These are phyloP conservation scores for Holotrichia oblita DNA, from an alignment of 1,140 invertebrate species.

Conservation along the genomic window DNA sequence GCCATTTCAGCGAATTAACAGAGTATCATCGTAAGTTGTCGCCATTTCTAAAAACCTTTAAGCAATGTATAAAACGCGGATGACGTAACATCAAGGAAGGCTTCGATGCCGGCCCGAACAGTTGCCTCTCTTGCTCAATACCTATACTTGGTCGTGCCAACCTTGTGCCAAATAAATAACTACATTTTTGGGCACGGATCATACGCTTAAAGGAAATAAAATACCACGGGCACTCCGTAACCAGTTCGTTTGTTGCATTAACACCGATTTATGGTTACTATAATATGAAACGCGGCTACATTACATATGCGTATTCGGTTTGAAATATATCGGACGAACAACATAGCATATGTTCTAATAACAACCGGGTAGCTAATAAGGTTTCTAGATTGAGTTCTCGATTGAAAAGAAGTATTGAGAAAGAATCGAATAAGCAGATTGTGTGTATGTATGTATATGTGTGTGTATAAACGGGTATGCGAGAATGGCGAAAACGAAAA, in stretches of 20 bases:
- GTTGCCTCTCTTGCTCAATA: constrained; percentile 22
- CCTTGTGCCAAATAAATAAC: constrained; percentile 36
- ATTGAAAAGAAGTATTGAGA: not conserved
- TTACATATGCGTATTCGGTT: not conserved
- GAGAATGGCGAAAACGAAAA: constrained; percentile 21
- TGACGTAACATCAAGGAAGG: constrained; percentile 36
- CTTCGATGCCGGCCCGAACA: constrained; percentile 31
- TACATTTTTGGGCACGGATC: constrained; percentile 34
- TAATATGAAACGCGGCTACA: not conserved
- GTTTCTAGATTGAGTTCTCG: constrained; percentile 21
- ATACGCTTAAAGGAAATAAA: constrained; percentile 37
- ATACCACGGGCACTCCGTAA: constrained; percentile 14
- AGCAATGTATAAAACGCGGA: constrained; percentile 16
- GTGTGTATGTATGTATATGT: not conserved
- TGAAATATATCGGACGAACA: not conserved
- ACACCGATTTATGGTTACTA: not conserved
- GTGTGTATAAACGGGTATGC: not conserved
- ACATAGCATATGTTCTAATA: constrained; percentile 22
- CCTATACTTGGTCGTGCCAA: constrained; percentile 9
- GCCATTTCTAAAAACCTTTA: not conserved
- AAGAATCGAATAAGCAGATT: not conserved
- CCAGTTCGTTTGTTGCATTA: not conserved
- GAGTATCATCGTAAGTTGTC: not conserved
- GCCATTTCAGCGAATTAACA: not conserved
- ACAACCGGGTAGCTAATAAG: constrained; percentile 1